A percentile compares a stretch with the other conserved stretches of the same genome.
Conservation (phyloP, 2,888 invertebrate genomes). For the Hemistola chrysoprasaria region DNA sequence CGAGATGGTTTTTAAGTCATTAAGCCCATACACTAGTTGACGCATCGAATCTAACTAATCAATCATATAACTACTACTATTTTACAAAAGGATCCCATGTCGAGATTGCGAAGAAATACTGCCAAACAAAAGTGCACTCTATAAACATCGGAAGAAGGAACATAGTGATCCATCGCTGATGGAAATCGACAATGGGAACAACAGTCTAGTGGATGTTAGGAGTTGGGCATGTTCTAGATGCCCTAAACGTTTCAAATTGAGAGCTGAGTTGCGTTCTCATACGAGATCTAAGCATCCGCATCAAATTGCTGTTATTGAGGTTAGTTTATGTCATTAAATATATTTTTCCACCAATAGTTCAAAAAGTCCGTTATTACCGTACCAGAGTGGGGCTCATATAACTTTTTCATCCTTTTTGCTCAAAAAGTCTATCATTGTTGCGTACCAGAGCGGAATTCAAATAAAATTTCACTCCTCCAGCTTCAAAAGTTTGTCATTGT, state of each 20-base stretch:
- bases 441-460: too few species aligned
- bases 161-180: constrained; percentile 59
- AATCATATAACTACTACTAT: too few species aligned
- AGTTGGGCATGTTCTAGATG: constrained; percentile 64
- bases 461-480: too few species aligned
- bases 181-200: constrained; percentile 31
- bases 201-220: constrained; percentile 28
- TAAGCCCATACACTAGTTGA: too few species aligned
- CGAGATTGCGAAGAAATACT: constrained; percentile 67
- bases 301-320: constrained; percentile 58
- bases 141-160: constrained; percentile 68
- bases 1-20: too few species aligned
- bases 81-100: constrained; percentile 58
- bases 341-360: neutral
- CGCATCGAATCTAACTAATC: too few species aligned
- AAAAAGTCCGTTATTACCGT: too few species aligned
- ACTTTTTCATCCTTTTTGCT: too few species aligned
- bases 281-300: constrained; percentile 55
- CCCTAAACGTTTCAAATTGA: constrained; percentile 57
- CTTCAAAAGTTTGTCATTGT: too few species aligned
- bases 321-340: constrained; percentile 20
- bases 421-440: too few species aligned
- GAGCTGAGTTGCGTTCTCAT: constrained; percentile 60
- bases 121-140: constrained; percentile 71
- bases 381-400: too few species aligned